These are phyloP conservation scores for Papilio polyxenes DNA, from an alignment of 1,140 invertebrate genomes.

Conservation along the genomic window DNA sequence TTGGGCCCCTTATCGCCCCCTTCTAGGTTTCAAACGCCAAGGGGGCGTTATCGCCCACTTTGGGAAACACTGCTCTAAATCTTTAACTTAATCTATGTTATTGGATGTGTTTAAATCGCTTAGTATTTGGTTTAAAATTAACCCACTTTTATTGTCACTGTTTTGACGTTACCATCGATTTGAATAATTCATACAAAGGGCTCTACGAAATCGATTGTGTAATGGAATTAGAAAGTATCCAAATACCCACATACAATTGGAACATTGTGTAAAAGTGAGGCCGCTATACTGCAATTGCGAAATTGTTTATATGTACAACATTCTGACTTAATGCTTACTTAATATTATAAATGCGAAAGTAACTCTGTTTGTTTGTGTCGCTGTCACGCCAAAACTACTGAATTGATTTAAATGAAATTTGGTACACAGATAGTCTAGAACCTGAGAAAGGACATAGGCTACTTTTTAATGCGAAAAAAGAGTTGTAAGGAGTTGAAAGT, in stretches of 20 bases:
- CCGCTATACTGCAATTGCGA: neutral
- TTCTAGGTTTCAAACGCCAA: no score
- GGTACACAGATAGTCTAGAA: neutral
- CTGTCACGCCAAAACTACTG: no score
- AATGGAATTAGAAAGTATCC: neutral
- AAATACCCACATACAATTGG: neutral
- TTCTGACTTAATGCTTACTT: neutral
- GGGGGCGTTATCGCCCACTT: no score
- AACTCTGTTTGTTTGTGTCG: no score
- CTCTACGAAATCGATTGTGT: conserved; percentile 6
- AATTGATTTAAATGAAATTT: no score
- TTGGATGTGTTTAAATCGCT: no score
- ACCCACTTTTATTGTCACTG: neutral
- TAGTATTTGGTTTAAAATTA: neutral
- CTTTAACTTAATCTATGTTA: no score
- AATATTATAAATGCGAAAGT: no score
- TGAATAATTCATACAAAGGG: conserved; percentile 21
- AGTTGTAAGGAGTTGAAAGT: no score
- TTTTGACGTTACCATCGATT: neutral
- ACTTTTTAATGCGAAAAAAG: neutral
- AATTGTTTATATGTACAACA: neutral
- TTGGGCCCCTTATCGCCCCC: no score
- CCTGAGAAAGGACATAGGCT: neutral
- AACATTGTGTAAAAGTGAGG: neutral
- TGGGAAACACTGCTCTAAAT: no score